Percentiles rank a stretch among this genome's conserved stretches.
Evolutionary conservation across 2,797 vertebrate genomes (phyloP).

Genomic region (Lagocephalus sceleratus): DNA sequence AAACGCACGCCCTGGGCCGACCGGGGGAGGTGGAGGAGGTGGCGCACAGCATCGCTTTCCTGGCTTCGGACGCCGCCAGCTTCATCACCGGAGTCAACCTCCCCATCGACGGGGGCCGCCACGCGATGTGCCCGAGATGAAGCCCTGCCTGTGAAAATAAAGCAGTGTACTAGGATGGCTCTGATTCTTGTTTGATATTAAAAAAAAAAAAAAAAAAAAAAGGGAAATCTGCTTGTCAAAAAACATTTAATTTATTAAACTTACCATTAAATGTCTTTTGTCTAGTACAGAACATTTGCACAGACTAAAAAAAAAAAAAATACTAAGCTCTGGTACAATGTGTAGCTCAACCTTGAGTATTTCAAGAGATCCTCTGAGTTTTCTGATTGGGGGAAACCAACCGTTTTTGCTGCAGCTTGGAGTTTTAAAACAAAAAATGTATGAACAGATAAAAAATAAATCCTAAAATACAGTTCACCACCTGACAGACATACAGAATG

Average conservation of each 20-base stretch:
- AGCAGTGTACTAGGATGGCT: neutral
- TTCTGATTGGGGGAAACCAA: conserved; percentile 25
- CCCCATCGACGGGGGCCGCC: conserved; percentile 80
- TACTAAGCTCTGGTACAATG: conserved; percentile 15
- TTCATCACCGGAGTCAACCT: conserved; percentile 82
- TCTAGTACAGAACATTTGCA: conserved; percentile 19
- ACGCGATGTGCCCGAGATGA: conserved; percentile 84
- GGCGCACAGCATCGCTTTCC: conserved; percentile 82
- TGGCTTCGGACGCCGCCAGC: conserved; percentile 81
- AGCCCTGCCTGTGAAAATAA: neutral
- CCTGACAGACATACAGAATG: conserved; percentile 29
- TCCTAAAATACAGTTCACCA: conserved; percentile 41
- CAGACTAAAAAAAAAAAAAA: conserved; percentile 41
- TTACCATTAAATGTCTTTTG: conserved; percentile 21
- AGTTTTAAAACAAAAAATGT: conserved; percentile 37
- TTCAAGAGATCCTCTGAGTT: conserved; percentile 53
- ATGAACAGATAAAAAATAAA: conserved; percentile 55
- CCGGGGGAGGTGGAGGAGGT: conserved; percentile 82
- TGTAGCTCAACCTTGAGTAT: conserved; percentile 22
- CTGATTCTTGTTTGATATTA: too few relatives aligned
- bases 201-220: too few relatives aligned
- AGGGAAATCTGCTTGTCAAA: conserved; percentile 57
- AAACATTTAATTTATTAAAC: conserved; percentile 78
- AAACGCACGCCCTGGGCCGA: conserved; percentile 80
- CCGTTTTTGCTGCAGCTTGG: conserved; percentile 24